phyloP scores from a whole-genome alignment of 2,113 vertebrate genomes.

The Pitta sordida region DNA sequence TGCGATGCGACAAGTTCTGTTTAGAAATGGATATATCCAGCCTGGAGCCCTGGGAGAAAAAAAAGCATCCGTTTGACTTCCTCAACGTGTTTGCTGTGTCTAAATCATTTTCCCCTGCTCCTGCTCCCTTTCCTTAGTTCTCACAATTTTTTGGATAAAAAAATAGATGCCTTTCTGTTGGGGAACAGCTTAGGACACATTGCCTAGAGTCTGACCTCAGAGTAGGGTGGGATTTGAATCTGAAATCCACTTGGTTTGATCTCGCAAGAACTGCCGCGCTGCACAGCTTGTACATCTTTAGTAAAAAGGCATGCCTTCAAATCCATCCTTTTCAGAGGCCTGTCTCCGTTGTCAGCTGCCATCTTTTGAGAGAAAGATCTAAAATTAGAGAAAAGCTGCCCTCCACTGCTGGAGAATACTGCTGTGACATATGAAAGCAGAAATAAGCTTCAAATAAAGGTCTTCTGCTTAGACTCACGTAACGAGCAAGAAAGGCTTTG shows the following conservation, averaged over 20 bases:
- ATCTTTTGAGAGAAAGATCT: conserved; percentile 57
- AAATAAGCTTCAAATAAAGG: conserved; percentile 42
- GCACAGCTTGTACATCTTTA: conserved; percentile 43
- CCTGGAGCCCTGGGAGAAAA: not conserved
- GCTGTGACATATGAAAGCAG: conserved; percentile 53
- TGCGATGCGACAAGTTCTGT: not conserved
- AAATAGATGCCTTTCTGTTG: not conserved
- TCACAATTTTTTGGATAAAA: not conserved
- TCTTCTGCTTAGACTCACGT: conserved; percentile 3
- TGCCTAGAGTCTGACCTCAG: conserved; percentile 53
- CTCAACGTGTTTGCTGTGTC: not conserved
- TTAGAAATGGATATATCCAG: not conserved
- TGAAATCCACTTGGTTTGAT: conserved; percentile 34
- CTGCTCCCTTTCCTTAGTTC: not conserved
- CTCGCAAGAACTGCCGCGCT: not conserved
- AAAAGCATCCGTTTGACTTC: conserved; percentile 34
- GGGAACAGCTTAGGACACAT: not conserved
- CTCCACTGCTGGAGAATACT: conserved; percentile 56
- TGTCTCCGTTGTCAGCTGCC: conserved; percentile 60
- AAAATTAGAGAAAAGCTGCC: conserved; percentile 64
- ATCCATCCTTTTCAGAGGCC: conserved; percentile 62
- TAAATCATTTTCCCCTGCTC: not conserved
- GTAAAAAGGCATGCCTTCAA: conserved; percentile 62
- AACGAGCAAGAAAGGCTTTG: conserved; percentile 33
- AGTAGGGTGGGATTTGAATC: conserved; percentile 51